Evolutionary conservation across 2,113 vertebrate species (phyloP), one percentile per base, ranked within the genome.

Genomic region (Collichthys lucidus): DNA sequence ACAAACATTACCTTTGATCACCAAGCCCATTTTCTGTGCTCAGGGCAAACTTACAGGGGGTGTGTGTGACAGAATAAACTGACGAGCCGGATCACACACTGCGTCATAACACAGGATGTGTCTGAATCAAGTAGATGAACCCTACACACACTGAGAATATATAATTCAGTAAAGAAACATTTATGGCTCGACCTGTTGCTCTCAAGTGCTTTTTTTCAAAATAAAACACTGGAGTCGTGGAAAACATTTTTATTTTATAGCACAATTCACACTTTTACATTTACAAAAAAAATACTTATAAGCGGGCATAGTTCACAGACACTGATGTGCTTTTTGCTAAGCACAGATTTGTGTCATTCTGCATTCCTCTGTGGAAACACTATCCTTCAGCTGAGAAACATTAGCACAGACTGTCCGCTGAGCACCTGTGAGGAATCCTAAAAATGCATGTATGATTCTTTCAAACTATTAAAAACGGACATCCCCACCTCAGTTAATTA

Each of bases 1-100:
- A 72, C 85, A 88, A 86, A 87, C 61, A 40, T 67, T 49, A 90
- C 92, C 91, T 93, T 93, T 91, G 89, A 84, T 74, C 86, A 24
- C 73, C 75, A 79, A 79, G 75, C 85, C 85, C 70, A 26, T 59
- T 72, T 71, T 77, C 49, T 59, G 44, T 50, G 56, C 35, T 65
- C 40, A 47, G 11, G 65, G 19, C 44, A 78, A 64, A 68, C 74
- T 52, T 52, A 74, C 63, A 20, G 56, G 24, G 79, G 53, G 69
- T 46, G 42, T 46, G 42, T 46, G 24, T 46, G 66, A 24, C n/a
- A 57, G 56, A 77, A 24, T 53, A 59, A 81, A 62, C 44, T 11
- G 44, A 15, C 1, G 22, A 64, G 74, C 22, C 20, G 15, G 61
- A 42, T 7, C 29, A 16, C 24, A 69, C 60, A 62, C 50, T 71